These are phyloP conservation scores for Calonectris borealis DNA, from an alignment of 2,113 vertebrate species.

Conservation along the genomic window DNA sequence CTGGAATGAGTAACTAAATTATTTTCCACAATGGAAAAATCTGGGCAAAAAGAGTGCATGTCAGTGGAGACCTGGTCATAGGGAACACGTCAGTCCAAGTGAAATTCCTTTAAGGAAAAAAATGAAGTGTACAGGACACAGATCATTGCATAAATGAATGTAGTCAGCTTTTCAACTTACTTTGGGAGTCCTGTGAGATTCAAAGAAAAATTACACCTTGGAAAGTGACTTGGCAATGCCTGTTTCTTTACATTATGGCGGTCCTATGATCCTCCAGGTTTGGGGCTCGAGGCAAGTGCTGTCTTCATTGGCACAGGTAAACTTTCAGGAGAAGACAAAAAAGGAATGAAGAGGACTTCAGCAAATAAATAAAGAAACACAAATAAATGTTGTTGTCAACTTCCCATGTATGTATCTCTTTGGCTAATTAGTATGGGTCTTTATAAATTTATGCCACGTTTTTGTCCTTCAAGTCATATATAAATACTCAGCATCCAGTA, in stretches of 20 bases:
- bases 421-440: background rate
- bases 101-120: background rate
- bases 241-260: background rate
- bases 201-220: background rate
- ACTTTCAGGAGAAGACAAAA: background rate
- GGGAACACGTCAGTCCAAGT: background rate
- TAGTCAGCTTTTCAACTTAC: background rate
- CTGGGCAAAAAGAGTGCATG: fast-evolving
- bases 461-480: background rate
- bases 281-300: background rate
- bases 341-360: background rate
- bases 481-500: background rate
- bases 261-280: background rate
- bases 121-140: fast-evolving
- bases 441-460: background rate
- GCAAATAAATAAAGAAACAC: background rate
- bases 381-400: background rate
- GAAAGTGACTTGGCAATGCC: background rate
- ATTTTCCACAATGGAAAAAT: background rate
- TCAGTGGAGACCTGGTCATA: background rate
- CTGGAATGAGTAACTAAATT: background rate
- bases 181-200: background rate
- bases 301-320: fast-evolving
- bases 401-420: fast-evolving
- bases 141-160: background rate